Evolutionary conservation across 2,113 vertebrate species (phyloP).

Genomic region (Corydoras maculifer): DNA sequence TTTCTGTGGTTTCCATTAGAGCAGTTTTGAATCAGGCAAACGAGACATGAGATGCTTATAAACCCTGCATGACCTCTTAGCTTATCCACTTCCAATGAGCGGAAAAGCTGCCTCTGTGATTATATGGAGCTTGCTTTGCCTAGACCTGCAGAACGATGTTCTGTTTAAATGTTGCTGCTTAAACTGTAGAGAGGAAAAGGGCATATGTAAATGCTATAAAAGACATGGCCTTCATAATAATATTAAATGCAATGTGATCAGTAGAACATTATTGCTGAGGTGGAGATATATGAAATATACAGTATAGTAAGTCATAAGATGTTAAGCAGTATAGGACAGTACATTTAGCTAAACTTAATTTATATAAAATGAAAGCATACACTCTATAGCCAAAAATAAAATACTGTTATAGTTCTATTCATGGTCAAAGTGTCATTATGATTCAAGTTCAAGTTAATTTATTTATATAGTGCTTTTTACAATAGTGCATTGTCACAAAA

Average conservation of each 20-base stretch:
- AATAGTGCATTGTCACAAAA: too few species aligned
- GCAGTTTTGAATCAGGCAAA: slow-evolving; percentile 42
- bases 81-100: slow-evolving; percentile 42
- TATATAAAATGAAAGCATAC: too few species aligned
- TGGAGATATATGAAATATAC: slow-evolving; percentile 3
- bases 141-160: slow-evolving; percentile 16
- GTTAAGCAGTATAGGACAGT: slow-evolving; percentile 8
- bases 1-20: slow-evolving; percentile 61
- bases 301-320: slow-evolving; percentile 9
- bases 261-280: slow-evolving; percentile 10
- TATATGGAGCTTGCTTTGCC: background rate
- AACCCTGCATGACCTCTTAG: slow-evolving; percentile 57
- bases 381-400: too few species aligned
- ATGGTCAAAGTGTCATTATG: too few species aligned
- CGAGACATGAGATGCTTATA: slow-evolving; percentile 47
- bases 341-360: background rate
- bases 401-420: too few species aligned
- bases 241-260: slow-evolving; percentile 23
- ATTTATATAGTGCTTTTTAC: too few species aligned
- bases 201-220: slow-evolving; percentile 27
- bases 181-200: slow-evolving; percentile 1
- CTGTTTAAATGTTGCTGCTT: slow-evolving; percentile 22
- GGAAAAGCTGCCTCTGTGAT: slow-evolving; percentile 17
- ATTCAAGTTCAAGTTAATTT: too few species aligned
- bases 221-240: slow-evolving; percentile 11